Evolutionary conservation across 2,113 vertebrate species (phyloP).

Genomic region (Cololabis saira): DNA sequence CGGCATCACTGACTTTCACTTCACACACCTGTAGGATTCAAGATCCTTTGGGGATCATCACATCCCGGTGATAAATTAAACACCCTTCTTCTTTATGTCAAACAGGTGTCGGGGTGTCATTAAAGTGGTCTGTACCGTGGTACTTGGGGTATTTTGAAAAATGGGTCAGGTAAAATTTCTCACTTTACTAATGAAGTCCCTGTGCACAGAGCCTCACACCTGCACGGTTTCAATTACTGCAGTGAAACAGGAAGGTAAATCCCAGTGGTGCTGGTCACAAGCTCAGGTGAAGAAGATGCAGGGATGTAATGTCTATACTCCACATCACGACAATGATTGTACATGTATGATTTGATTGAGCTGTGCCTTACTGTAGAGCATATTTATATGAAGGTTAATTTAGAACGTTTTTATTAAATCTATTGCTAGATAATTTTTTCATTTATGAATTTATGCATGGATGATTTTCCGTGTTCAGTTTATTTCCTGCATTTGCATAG

Average conservation of each 20-base stretch:
- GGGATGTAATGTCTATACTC: conserved; percentile 9
- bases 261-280: conserved; percentile 34
- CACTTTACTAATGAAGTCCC: conserved; percentile 75
- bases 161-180: conserved; percentile 66
- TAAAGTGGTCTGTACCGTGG: neutral
- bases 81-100: conserved; percentile 43
- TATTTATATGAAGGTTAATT: conserved; percentile 45
- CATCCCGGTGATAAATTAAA: conserved; percentile 47
- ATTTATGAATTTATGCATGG: conserved; percentile 56
- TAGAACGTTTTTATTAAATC: conserved; percentile 17
- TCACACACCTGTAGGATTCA: conserved; percentile 7
- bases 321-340: conserved; percentile 6
- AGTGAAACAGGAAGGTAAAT: conserved; percentile 51
- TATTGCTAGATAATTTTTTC: conserved; percentile 19
- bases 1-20: conserved; percentile 4
- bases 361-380: neutral
- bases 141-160: conserved; percentile 45
- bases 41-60: conserved; percentile 34
- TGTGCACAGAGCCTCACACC: conserved; percentile 55
- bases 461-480: conserved; percentile 34
- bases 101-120: conserved; percentile 35
- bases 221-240: conserved; percentile 71
- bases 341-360: conserved; percentile 15
- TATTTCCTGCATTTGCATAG: conserved; percentile 32
- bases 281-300: conserved; percentile 35